These are phyloP conservation scores for Scaptomyza graminum DNA, from an alignment of 1,140 invertebrate genomes.

Conservation along the genomic window DNA sequence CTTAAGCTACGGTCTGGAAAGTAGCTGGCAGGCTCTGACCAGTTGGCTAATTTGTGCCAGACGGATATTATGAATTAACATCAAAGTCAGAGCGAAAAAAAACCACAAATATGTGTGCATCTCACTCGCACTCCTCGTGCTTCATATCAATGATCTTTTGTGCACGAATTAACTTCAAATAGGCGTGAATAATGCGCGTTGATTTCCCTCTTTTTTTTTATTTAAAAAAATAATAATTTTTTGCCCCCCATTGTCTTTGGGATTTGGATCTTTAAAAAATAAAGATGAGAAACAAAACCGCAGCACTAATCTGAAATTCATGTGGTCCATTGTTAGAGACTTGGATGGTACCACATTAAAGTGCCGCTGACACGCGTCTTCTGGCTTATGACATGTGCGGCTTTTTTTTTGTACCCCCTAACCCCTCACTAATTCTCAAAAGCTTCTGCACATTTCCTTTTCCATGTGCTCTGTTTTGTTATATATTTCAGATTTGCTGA, in stretches of 20 bases:
- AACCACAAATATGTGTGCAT: background rate
- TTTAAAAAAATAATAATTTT: background rate
- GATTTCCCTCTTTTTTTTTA: constrained; percentile 59
- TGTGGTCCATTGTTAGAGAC: constrained; percentile 45
- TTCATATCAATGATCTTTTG: constrained; percentile 46
- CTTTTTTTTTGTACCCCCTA: constrained; percentile 6
- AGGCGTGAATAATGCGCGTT: constrained; percentile 71
- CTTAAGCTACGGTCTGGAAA: constrained; percentile 6
- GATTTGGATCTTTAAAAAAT: constrained; percentile 19
- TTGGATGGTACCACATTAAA: constrained; percentile 60
- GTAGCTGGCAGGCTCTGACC: constrained; percentile 6
- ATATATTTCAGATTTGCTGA: constrained; percentile 67
- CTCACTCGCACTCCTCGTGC: background rate
- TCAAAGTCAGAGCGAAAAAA: constrained; percentile 16
- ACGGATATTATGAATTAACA: constrained; percentile 39
- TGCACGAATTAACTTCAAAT: constrained; percentile 69
- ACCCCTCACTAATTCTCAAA: constrained; percentile 2
- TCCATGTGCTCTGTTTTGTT: constrained; percentile 54
- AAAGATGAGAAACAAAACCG: background rate
- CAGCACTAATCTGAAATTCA: constrained; percentile 56
- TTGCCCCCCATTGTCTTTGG: constrained; percentile 45
- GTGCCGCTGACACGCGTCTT: constrained; percentile 72
- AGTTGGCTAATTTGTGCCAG: constrained; percentile 62
- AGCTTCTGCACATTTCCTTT: constrained; percentile 32
- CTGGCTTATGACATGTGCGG: constrained; percentile 70